Evolutionary conservation across 2,113 vertebrate genomes (phyloP).

Genomic region (Myiopsitta monachus): DNA sequence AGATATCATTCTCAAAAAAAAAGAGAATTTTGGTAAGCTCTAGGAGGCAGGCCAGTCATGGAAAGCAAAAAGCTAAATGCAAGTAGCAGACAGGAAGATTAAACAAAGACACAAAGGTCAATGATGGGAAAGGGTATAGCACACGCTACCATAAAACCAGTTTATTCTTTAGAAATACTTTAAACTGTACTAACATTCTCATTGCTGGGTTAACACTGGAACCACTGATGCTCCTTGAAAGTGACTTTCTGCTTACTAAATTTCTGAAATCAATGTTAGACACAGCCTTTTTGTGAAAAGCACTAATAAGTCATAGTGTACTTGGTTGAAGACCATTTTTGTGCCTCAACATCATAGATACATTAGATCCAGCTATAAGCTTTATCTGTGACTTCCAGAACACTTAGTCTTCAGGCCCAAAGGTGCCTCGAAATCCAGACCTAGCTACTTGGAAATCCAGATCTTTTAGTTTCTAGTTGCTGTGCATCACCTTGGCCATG

Average conservation of each 20-base stretch:
- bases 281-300: neutral
- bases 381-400: neutral
- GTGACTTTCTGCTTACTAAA: neutral
- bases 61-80: neutral
- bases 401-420: neutral
- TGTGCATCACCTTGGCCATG: neutral
- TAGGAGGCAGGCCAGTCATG: neutral
- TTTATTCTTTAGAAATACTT: neutral
- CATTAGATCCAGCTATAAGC: neutral
- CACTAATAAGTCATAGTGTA: neutral
- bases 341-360: neutral
- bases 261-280: neutral
- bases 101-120: neutral
- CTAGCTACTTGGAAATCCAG: neutral
- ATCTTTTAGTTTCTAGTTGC: neutral
- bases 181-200: neutral
- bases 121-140: neutral
- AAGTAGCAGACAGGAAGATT: neutral
- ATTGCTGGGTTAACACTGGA: neutral
- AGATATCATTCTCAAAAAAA: neutral
- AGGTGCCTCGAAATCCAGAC: neutral
- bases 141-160: neutral
- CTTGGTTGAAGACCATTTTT: neutral
- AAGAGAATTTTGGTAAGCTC: neutral
- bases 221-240: neutral